A percentile compares a stretch with the other conserved stretches of the same genome.
phyloP scores from a whole-genome alignment of 2,113 vertebrate genomes.

The Anser cygnoides region DNA sequence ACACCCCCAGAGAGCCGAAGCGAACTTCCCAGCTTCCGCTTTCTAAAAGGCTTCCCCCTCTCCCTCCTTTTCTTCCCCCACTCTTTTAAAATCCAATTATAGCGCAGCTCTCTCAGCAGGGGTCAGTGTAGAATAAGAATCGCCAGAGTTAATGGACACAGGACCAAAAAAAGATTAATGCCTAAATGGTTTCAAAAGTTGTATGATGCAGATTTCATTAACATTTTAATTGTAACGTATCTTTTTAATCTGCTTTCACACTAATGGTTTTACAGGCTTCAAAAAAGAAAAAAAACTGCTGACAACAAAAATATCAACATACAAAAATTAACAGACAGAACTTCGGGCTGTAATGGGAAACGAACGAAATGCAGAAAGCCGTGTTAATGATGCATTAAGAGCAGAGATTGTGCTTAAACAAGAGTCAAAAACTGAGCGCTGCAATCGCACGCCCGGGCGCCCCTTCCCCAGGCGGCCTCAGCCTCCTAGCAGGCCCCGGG shows the following conservation, averaged over 20 bases:
- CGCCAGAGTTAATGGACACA: constrained; percentile 61
- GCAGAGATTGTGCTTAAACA: background rate
- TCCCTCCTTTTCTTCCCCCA: background rate
- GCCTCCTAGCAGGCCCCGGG: rapidly evolving
- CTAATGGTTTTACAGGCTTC: constrained; percentile 73
- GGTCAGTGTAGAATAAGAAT: constrained; percentile 79
- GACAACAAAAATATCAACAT: constrained; percentile 76
- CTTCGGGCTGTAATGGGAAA: constrained; percentile 35
- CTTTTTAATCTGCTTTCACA: constrained; percentile 80
- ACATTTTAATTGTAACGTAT: constrained; percentile 85
- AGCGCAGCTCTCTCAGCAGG: constrained; percentile 77
- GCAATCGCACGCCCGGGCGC: rapidly evolving
- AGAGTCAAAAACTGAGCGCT: background rate
- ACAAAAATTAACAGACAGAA: constrained; percentile 69
- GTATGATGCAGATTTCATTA: constrained; percentile 77
- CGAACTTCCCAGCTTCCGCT: constrained; percentile 15
- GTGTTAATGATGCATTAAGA: constrained; percentile 28
- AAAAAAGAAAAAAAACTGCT: constrained; percentile 62
- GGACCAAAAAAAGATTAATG: constrained; percentile 72
- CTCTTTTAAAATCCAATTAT: constrained; percentile 75
- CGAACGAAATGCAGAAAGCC: constrained; percentile 37
- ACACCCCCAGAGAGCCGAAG: rapidly evolving
- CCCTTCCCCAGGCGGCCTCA: background rate
- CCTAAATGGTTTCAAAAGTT: constrained; percentile 73
- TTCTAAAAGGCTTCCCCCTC: background rate